These are phyloP conservation scores for Chunga burmeisteri DNA, from an alignment of 2,113 vertebrate genomes.

Conservation along the genomic window DNA sequence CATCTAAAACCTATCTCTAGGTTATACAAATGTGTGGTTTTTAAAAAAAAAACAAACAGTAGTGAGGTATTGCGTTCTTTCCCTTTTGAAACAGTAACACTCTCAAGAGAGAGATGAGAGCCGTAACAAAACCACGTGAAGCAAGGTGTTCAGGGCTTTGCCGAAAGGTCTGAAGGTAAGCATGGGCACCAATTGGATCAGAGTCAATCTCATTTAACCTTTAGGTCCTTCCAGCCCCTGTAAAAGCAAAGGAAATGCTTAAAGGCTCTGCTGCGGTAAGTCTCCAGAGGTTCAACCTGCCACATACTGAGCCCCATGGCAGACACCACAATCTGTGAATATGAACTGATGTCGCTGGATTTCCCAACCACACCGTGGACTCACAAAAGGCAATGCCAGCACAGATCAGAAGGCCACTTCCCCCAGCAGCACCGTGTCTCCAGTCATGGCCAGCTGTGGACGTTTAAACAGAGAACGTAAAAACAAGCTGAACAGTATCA, in stretches of 20 bases:
- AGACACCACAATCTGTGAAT: background rate
- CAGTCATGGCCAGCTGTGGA: background rate
- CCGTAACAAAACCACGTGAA: background rate
- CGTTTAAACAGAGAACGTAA: background rate
- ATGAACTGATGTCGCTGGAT: background rate
- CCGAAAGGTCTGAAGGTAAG: background rate
- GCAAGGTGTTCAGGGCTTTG: background rate
- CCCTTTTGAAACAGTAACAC: background rate
- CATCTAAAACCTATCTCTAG: background rate
- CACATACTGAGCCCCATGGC: background rate
- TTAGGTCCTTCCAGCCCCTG: background rate
- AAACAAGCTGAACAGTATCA: background rate
- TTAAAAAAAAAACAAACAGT: background rate
- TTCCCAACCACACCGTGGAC: accelerated
- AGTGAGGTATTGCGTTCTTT: background rate
- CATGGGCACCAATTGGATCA: background rate
- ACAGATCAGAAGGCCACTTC: background rate
- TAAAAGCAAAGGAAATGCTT: background rate
- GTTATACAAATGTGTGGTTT: background rate
- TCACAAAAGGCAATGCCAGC: accelerated
- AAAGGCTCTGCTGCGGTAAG: background rate
- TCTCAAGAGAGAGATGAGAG: background rate
- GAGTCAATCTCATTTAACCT: background rate
- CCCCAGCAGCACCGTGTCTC: background rate
- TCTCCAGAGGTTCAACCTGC: background rate